Base-by-base conservation (phyloP, 2,888 invertebrate genomes). In the Drosophila rellima region DNA sequence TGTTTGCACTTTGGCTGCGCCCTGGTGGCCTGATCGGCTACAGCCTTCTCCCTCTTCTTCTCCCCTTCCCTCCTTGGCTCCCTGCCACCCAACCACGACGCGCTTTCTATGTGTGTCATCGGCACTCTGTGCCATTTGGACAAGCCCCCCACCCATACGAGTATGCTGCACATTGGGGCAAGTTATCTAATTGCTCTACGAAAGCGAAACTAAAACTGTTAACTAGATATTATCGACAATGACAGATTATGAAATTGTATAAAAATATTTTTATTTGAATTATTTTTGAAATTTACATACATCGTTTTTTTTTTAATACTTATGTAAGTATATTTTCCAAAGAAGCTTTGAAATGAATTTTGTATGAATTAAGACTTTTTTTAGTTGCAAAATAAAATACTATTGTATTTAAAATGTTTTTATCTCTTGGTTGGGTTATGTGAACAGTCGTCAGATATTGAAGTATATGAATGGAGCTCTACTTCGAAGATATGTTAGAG, bases 11-110 rank as follows among this genome's bases (percentile, higher is more conserved):
- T 63, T 56, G 45, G 20, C 37, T 52, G 50, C 50, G 37, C 62
- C 63, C 54, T 35, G 75, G 70, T 75, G 75, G 74, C 70, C 70
- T 75, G 75, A 75, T 75, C 75, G 48, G 5, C 44, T 39, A 26
- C 29, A 33, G 20, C 11, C 20, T 11, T 7, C 48, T 7, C 17
- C 10, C 33, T 5, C 39, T 13, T 15, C 17, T 11, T 10, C 17
- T 7, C 8, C 17, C 17, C 13, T 35, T n/a, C 20, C 26, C 2
- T 17, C 33, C 4, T n/a, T n/a, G n/a, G n/a, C 11, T 6, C 13
- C 13, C 13, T 26, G 15, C 1, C 15, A 5, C 29, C 15, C 47
- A 17, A 11, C 17, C 11, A 15, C 23, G 23, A 50, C 39, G 26
- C 29, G 29, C 15, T 52, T 52, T 23, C 20, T 15, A 44, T 20